Conservation (phyloP, 2,113 vertebrate genomes). For the Peromyscus leucopus region DNA sequence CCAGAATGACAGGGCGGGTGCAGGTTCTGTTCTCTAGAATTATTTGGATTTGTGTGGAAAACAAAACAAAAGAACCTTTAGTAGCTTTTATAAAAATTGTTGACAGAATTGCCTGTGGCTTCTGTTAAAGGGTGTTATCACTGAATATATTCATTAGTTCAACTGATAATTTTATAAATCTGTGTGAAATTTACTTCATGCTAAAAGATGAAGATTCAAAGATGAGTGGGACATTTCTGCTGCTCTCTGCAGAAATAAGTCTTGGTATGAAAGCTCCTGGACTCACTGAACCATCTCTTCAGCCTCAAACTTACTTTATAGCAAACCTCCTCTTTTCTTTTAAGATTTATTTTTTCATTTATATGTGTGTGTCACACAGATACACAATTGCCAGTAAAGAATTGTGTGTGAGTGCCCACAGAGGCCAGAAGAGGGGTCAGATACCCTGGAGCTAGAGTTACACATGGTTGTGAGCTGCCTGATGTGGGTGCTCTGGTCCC, state of each 20-base stretch:
- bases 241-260: neutral
- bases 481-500: neutral
- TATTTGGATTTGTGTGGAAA: constrained; percentile 47
- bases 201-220: neutral
- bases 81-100: constrained; percentile 58
- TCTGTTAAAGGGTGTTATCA: constrained; percentile 48
- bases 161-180: constrained; percentile 39
- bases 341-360: neutral
- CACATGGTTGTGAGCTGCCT: neutral
- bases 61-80: constrained; percentile 48
- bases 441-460: neutral
- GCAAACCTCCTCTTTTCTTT: neutral
- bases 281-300: constrained; percentile 40
- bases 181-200: constrained; percentile 48
- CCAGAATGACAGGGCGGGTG: neutral
- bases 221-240: neutral
- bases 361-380: neutral
- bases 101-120: constrained; percentile 36
- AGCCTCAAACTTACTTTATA: neutral
- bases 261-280: constrained; percentile 22
- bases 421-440: neutral
- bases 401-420: neutral
- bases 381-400: neutral
- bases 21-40: neutral
- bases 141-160: constrained; percentile 32